These are phyloP conservation scores for Meriones psammophilus DNA, from an alignment of 2,797 vertebrate species.

Conservation along the genomic window DNA sequence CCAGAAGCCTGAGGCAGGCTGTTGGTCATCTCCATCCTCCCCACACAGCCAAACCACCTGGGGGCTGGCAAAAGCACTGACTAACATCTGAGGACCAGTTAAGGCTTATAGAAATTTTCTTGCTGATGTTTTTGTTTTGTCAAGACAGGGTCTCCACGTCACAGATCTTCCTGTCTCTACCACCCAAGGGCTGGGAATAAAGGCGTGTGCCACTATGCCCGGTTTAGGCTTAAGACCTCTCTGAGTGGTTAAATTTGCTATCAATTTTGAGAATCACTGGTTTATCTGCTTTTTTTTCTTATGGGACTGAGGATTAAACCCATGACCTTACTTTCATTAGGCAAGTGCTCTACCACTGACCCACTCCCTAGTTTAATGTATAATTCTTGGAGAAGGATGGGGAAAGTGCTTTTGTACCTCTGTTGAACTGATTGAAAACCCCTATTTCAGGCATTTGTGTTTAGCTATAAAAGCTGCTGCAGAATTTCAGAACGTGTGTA, in stretches of 20 bases:
- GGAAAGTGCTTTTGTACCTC: background rate
- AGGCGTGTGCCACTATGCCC: background rate
- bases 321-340: background rate
- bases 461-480: background rate
- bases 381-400: background rate
- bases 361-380: background rate
- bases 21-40: background rate
- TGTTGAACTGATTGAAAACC: background rate
- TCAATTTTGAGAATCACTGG: background rate
- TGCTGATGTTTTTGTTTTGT: background rate
- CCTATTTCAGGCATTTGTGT: background rate
- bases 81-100: background rate
- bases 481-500: background rate
- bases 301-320: background rate
- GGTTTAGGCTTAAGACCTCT: background rate
- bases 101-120: background rate
- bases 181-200: background rate
- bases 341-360: background rate
- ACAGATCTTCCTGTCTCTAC: background rate
- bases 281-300: background rate
- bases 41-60: background rate
- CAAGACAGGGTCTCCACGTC: background rate
- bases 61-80: background rate
- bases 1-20: background rate
- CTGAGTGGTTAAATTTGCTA: background rate